Evolutionary conservation across 2,113 vertebrate genomes (phyloP), one percentile per base, ranked within the genome.

Genomic region (Sceloporus tristichus): DNA sequence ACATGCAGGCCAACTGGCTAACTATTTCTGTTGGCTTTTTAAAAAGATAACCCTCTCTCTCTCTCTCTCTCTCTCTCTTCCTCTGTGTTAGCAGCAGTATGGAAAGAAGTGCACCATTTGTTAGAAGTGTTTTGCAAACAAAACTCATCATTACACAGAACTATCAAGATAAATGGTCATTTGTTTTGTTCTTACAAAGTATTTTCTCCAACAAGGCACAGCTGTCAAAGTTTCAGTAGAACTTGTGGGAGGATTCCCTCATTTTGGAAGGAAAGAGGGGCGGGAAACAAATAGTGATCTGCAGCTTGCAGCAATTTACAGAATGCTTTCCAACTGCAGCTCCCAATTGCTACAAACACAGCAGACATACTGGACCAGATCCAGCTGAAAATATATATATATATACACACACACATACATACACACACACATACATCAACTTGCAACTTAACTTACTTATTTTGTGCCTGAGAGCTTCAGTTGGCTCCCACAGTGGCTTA

Each of bases 311-410:
- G 95, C 85, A 90, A 48, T 94, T 93, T 18, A 0, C 79, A 94
- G 95, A 94, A 85, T 94, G 62, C 89, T 91, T 96, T 94, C 95
- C 91, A 95, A 95, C 88, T 5, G 62, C 25, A 23, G n/a, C 19
- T 82, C 21, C 38, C 83, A 85, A 75, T 74, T 85, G 83, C 53
- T 77, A 83, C 38, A 66, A 38, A 94, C 75, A 92, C 93, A 92
- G 53, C 70, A 95, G 90, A 91, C 75, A 90, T 85, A 83, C 79
- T 92, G 76, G 84, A 94, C 78, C 75, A 93, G 27, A 25, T 92
- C 81, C 90, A 93, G 81, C 48, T 86, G 59, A 93, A 91, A 29
- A 14, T 77, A 93, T 92, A 95, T 78, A 8, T 62, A 59, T 29
- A n/a, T 11, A 25, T 10, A 25, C 6, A 48, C 6, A 48, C 6